Base-by-base conservation (phyloP, 1,140 invertebrate species). In the Mercenaria mercenaria region DNA sequence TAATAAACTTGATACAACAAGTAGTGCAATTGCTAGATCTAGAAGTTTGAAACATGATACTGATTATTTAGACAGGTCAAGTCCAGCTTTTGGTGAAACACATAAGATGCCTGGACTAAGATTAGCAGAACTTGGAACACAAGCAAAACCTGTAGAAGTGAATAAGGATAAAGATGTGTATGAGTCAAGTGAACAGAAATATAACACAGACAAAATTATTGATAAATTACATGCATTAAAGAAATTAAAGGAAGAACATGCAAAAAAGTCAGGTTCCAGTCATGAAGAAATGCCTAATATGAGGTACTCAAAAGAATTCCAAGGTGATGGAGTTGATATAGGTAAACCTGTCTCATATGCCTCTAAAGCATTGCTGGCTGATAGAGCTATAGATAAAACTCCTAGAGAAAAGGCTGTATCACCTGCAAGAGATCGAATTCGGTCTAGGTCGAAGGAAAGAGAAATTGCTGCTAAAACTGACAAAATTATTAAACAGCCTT, bases 31-130 rank as follows among this genome's bases (percentile, higher is more conserved):
- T n/a, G 43, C 83, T 72, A 64, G 92, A n/a, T 92, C 90, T 50
- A 92, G 86, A 89, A 92, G 92, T 80, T 79, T 91, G 47, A 87
- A 91, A 50, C 59, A 88, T 23, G 85, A 83, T 37, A 13, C 37
- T 34, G 80, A 88, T 18, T 50, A 26, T 47, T 56, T 34, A 64
- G 76, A 41, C 50, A 64, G 50, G 1, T 76, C 67, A 56, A 67
- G 50, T 43, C 52, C 69, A 3, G 47, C 29, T 74, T 43, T 26
- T 0, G 23, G 26, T 41, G 77, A 69, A 3, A 0, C 34, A 11
- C 56, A 56, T 37, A 81, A 80, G 37, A 64, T 64, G n/a, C 29
- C 72, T 47, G 86, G 86, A 23, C 34, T 88, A 32, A 64, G 43
- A 56, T 88, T 81, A 81, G 77, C 86, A 34, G 86, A 88, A 56